Evolutionary conservation across 2,888 invertebrate species (phyloP), one percentile per base, ranked within the genome.

Genomic region (Eledone cirrhosa): DNA sequence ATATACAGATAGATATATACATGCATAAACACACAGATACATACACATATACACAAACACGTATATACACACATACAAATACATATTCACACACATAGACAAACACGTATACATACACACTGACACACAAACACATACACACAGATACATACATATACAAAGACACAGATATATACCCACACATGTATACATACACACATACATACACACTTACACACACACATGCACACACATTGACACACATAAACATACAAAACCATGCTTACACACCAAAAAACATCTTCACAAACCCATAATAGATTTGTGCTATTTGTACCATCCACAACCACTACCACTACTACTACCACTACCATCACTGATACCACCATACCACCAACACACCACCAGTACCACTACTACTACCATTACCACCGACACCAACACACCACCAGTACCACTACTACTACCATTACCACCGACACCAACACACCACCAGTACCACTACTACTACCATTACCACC

Each of bases 91-190:
- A 27, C 31, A 27, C 11, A 5, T 27, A 5, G 1, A 27, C 31
- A 65, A 16, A 19, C 11, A 65, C 1, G 13, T 24, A 65, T n/a
- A 27, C 29, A 65, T n/a, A 65, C 24, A 65, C 7, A n/a, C 24
- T n/a, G 11, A 65, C 24, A 65, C 7, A 65, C 24, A n/a, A 3
- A 65, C 24, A 65, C 7, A 65, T 7, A 65, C 7, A 65, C 29
- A 65, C n/a, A 65, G 11, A 65, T 65, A 65, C 29, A 65, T 65
- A 65, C 29, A 65, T n/a, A 65, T n/a, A 65, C 29, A 65, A 11
- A 65, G 22, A 65, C 29, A 65, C 24, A 65, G 14, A 65, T 65
- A n/a, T n/a, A 65, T 65, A 65, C 29, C 22, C 24, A 65, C 29
- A 65, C 24, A 11, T 63, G 24, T 63, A 63, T 63, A 63, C 24